Conservation (phyloP, 2,797 vertebrate genomes). For the Gymnoscopelus braueri region DNA sequence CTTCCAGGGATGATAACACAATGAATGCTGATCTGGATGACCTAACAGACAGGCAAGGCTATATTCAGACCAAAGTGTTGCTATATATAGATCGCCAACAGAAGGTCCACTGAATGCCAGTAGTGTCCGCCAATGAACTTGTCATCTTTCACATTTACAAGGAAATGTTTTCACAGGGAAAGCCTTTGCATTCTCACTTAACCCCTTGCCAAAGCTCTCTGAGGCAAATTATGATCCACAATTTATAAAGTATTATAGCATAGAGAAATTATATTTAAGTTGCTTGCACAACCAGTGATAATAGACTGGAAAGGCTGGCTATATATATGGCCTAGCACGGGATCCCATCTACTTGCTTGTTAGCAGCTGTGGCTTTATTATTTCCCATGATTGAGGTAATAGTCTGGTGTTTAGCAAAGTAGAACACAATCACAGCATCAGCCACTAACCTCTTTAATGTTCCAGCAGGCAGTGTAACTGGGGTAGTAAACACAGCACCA, state of each 20-base stretch:
- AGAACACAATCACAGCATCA: slow-evolving; percentile 15
- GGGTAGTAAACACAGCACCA: slow-evolving; percentile 7
- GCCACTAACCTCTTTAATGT: slow-evolving; percentile 9
- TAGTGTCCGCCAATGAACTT: slow-evolving; percentile 25
- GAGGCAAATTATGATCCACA: background rate
- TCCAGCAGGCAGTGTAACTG: slow-evolving; percentile 21
- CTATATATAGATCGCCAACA: slow-evolving; percentile 71
- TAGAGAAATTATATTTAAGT: background rate
- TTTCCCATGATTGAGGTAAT: slow-evolving; percentile 24
- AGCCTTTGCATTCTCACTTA: background rate
- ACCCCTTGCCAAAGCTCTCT: background rate
- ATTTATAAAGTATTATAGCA: background rate
- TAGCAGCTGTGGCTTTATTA: slow-evolving; percentile 10
- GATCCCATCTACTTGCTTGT: background rate
- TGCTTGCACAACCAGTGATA: background rate
- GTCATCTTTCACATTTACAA: slow-evolving; percentile 48
- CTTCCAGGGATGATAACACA: slow-evolving; percentile 51
- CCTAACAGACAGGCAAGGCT: slow-evolving; percentile 56
- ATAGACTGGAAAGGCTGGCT: background rate
- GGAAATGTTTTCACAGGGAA: slow-evolving; percentile 28
- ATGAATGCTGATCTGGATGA: slow-evolving; percentile 62
- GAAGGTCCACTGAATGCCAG: slow-evolving; percentile 64
- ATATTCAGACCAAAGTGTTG: slow-evolving; percentile 65
- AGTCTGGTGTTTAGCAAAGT: slow-evolving; percentile 19
- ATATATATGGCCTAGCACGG: background rate